Percentiles rank a stretch among this genome's conserved stretches.
phyloP scores from a whole-genome alignment of 2,113 vertebrate species.

The Burhinus oedicnemus region DNA sequence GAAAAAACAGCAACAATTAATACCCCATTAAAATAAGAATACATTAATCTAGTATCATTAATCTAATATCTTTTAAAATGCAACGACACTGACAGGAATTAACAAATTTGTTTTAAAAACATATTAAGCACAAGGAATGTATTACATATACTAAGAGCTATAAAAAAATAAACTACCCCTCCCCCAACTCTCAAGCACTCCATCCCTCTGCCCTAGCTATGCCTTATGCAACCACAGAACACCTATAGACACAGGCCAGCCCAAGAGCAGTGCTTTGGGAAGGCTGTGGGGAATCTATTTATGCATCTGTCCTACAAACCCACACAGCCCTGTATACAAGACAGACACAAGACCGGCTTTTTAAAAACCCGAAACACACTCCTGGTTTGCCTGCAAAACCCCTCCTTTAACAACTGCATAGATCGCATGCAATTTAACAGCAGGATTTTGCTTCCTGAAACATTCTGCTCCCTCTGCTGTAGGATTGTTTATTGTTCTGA shows the following conservation, averaged over 20 bases:
- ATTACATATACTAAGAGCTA: not conserved
- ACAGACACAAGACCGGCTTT: not conserved
- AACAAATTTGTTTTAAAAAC: not conserved
- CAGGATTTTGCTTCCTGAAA: not conserved
- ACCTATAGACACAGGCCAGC: not conserved
- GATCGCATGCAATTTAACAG: not conserved
- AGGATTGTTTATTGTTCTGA: not conserved
- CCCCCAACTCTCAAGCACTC: not conserved
- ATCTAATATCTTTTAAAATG: not conserved
- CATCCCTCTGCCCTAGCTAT: not conserved
- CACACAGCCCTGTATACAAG: not conserved
- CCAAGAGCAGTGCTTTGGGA: not conserved
- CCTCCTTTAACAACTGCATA: not conserved
- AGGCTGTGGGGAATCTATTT: not conserved
- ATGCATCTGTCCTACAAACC: not conserved
- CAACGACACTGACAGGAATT: not conserved
- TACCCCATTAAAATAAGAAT: not conserved
- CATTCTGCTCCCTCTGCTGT: constrained; percentile 24
- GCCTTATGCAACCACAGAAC: not conserved
- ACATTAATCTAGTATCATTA: not conserved
- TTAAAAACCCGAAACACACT: not conserved
- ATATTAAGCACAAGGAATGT: not conserved
- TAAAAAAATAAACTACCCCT: not conserved
- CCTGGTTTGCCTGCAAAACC: not conserved
- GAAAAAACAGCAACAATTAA: not conserved